Base-by-base conservation (phyloP, 23 tunicate genomes). In the Ascidia mentula region DNA sequence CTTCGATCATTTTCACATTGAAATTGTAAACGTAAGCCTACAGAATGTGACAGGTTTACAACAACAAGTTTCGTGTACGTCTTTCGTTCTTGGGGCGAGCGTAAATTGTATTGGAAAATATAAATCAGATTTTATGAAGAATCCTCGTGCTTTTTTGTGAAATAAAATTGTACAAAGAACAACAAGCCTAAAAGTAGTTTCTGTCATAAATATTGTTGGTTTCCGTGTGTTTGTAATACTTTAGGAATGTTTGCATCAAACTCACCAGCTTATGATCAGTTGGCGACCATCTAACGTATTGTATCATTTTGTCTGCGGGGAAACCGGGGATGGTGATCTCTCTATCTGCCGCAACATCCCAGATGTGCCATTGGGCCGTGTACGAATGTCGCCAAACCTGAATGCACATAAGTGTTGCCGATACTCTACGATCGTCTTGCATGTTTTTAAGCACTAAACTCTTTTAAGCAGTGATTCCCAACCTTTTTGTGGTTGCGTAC, bases 301-400 rank as follows among this genome's bases (percentile, higher is more conserved):
- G 98, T 2, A 93, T 84, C 75, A 26, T 59, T 26, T 72, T 78
- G 31, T 83, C 94, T 13, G 36, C 35, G 8, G 87, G 89, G 59
- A 88, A 85, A 0, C 42, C 60, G 0, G 79, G 12, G 3, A 79
- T 46, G 9, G 30, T 26, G 30, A 60, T 79, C 38, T 46, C 84
- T n/a, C 37, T 39, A 22, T 42, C 77, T 31, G 59, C 69, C 17
- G 34, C 78, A 28, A 85, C 79, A 30, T 80, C 84, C 42, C 65
- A 88, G 36, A 93, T 82, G 20, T 74, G 76, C 53, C 40, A 93
- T 69, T 93, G 74, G 35, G 93, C 98, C 17, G 83, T 79, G 86
- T 93, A 88, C 1, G 98, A 93, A 72, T 93, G 98, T 33, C 98
- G 69, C 98, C 98, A 93, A 36, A 93, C 98, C 98, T 93, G 74